Conservation (phyloP, 1,140 invertebrate genomes). For the Sitobion miscanthi region DNA sequence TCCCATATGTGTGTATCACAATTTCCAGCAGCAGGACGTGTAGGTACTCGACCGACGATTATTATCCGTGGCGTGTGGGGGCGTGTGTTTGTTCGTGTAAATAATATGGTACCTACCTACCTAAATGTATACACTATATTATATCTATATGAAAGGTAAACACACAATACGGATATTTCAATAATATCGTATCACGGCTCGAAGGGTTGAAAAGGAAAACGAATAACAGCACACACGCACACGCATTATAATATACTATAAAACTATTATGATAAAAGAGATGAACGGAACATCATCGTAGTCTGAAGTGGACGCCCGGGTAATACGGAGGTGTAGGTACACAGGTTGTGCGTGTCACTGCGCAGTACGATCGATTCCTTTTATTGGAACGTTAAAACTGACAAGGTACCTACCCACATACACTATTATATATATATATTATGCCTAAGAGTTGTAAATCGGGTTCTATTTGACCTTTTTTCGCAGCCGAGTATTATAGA, state of each 20-base stretch:
- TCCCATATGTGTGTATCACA: too few relatives aligned
- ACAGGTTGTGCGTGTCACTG: neutral
- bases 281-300: neutral
- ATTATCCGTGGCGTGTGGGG: neutral
- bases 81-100: neutral
- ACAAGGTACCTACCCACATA: neutral
- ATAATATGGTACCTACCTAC: neutral
- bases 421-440: too few relatives aligned
- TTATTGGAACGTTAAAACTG: conserved; percentile 39
- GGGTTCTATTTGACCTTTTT: neutral
- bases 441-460: neutral
- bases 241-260: neutral
- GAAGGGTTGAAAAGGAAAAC: neutral
- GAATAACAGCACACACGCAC: neutral
- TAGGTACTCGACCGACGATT: neutral
- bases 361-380: conserved; percentile 1
- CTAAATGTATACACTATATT: neutral
- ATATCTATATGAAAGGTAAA: neutral
- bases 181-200: neutral
- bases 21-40: neutral
- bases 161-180: neutral
- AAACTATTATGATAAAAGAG: neutral
- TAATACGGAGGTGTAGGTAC: neutral
- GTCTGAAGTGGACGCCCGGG: neutral
- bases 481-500: neutral